Percentiles rank a stretch among this genome's conserved stretches.
Conservation (phyloP, 2,797 vertebrate genomes). For the Macroramphosus scolopax region DNA sequence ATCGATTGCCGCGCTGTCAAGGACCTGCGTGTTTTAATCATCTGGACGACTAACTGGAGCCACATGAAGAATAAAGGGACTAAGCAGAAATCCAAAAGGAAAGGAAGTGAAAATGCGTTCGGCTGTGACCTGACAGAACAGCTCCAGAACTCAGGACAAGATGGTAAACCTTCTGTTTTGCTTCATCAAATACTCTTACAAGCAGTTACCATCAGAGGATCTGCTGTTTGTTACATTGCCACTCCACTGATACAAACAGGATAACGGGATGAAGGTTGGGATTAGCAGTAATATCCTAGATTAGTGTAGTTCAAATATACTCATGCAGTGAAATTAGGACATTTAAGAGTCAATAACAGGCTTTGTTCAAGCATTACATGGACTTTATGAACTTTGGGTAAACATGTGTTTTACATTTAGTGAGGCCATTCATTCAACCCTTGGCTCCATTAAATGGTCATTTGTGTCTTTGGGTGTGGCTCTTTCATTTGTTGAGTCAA, state of each 20-base stretch:
- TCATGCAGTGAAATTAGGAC: neutral
- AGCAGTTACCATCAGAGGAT: neutral
- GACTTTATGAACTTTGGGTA: neutral
- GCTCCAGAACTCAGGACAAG: constrained; percentile 92
- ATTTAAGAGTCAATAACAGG: neutral
- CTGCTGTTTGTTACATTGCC: neutral
- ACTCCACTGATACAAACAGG: neutral
- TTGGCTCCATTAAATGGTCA: constrained; percentile 58
- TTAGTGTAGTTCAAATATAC: neutral
- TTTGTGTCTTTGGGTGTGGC: constrained; percentile 72
- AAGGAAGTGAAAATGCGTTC: constrained; percentile 89
- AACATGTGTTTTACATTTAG: constrained; percentile 53
- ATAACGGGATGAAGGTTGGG: neutral
- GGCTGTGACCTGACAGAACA: constrained; percentile 96
- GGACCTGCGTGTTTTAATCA: constrained; percentile 59
- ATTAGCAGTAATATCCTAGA: constrained; percentile 9
- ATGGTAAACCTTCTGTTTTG: constrained; percentile 81
- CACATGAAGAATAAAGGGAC: constrained; percentile 99
- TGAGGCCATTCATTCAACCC: constrained; percentile 50
- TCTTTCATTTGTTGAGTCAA: constrained; percentile 54
- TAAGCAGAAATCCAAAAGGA: constrained; percentile 95
- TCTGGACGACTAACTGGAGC: constrained; percentile 72
- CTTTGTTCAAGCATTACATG: constrained; percentile 15
- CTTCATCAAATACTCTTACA: constrained; percentile 9
- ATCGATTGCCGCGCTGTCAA: constrained; percentile 55